Base-by-base conservation (phyloP, 2,113 vertebrate genomes). In the Chlorodrepanis virens region DNA sequence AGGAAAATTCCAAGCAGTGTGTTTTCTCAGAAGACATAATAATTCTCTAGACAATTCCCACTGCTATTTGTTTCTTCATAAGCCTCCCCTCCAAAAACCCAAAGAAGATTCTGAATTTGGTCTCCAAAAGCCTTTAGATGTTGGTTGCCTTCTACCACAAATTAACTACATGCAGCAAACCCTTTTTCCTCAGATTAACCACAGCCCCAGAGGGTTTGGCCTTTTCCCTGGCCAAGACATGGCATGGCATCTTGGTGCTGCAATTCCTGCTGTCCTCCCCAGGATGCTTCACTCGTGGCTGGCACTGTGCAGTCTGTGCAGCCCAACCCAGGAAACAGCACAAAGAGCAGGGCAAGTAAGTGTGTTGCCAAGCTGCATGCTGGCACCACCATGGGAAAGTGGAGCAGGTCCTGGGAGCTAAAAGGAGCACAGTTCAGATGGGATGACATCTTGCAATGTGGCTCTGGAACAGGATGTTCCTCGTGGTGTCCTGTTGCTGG, bases 1-100 rank as follows among this genome's bases (percentile, higher is more conserved):
- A 75, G 65, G 21, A 87, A 63, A 70, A 75, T 47, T 78, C 52
- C 56, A 89, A 84, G 52, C 54, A 42, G 37, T 53, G 49, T 17
- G 49, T 92, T n/a, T 74, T 90, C n/a, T 80, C 63, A 77, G 76
- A 89, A 94, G 68, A 83, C n/a, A 70, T 33, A 86, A 89, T 27
- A 60, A 14, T 93, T 91, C 70, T 27, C 35, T 28, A 70, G 68
- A 27, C 10, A 63, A 19, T 70, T 89, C 9, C 50, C 54, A 44
- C 12, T 81, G 12, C 44, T 95, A 3, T 45, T 92, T 72, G 10
- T 86, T 86, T 70, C 31, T 77, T 63, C 42, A 27, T 31, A 69
- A 17, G 10, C 23, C 14, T 29, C 5, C 5, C 39, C 8, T 2
- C 5, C 6, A 2, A 49, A 44, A 11, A 11, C 2, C 11, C 6